Percentiles rank a stretch among this genome's conserved stretches.
phyloP scores from a whole-genome alignment of 1,140 invertebrate genomes.

The Drosophila kikkawai region DNA sequence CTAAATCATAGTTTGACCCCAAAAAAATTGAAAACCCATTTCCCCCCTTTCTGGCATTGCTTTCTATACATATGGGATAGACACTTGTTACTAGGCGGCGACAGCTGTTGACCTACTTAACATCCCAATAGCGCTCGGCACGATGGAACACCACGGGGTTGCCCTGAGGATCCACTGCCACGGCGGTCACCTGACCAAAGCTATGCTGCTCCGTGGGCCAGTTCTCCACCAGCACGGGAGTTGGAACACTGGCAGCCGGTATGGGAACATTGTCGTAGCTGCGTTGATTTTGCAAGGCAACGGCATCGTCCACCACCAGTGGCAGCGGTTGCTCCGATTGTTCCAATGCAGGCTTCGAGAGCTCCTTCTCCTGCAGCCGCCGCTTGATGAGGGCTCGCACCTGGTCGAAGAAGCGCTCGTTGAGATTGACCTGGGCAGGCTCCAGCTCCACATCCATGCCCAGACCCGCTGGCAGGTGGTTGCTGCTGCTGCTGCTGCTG shows the following conservation, averaged over 20 bases:
- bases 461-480: conserved; percentile 71
- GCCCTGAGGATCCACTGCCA: conserved; percentile 92
- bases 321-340: conserved; percentile 50
- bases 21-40: neutral
- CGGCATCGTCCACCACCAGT: conserved; percentile 44
- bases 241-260: conserved; percentile 70
- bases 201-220: conserved; percentile 89
- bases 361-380: conserved; percentile 65
- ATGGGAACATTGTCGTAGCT: conserved; percentile 75
- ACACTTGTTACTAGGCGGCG: conserved; percentile 54
- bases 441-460: conserved; percentile 17
- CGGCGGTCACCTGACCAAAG: conserved; percentile 94
- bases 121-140: conserved; percentile 92
- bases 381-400: conserved; percentile 79
- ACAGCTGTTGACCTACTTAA: conserved; percentile 87
- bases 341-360: conserved; percentile 35
- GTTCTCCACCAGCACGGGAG: conserved; percentile 88
- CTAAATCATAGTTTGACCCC: conserved; percentile 6
- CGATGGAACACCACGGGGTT: conserved; percentile 96
- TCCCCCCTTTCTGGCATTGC: neutral
- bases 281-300: conserved; percentile 69
- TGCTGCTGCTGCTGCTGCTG: conserved; percentile 36
- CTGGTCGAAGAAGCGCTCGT: conserved; percentile 80
- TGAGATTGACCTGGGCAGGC: conserved; percentile 56
- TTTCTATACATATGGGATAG: conserved; percentile 30